These are phyloP conservation scores for Rhabdornis inornatus DNA, from an alignment of 2,113 vertebrate genomes.

Conservation along the genomic window DNA sequence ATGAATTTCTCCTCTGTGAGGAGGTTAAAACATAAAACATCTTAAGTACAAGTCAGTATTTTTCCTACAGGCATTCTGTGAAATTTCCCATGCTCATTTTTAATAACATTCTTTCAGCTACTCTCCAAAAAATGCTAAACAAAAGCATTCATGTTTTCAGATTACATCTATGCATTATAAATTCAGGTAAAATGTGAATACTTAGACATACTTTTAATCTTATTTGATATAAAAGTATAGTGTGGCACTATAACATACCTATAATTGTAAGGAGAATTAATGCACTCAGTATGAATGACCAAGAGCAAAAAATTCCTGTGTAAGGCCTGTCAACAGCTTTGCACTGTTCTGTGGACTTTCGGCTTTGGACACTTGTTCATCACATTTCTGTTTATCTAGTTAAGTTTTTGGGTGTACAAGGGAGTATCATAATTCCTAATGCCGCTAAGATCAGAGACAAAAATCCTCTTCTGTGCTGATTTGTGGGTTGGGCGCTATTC, in stretches of 20 bases:
- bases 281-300: not conserved
- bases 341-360: not conserved
- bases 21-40: not conserved
- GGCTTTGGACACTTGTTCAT: not conserved
- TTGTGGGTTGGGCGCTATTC: not conserved
- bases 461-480: not conserved
- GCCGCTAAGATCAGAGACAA: not conserved
- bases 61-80: not conserved
- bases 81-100: not conserved
- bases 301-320: not conserved
- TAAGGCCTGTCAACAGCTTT: not conserved
- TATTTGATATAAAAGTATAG: not conserved
- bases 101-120: not conserved
- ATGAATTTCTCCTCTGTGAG: not conserved
- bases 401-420: constrained; percentile 10
- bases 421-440: constrained; percentile 11
- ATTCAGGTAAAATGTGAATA: not conserved
- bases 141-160: not conserved
- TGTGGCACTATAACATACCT: not conserved
- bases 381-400: not conserved
- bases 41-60: not conserved
- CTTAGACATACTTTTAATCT: not conserved
- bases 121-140: not conserved
- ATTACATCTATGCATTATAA: not conserved
- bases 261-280: not conserved